Evolutionary conservation across 2,888 invertebrate species (phyloP), one percentile per base, ranked within the genome.

Genomic region (Nomada hirtipes): DNA sequence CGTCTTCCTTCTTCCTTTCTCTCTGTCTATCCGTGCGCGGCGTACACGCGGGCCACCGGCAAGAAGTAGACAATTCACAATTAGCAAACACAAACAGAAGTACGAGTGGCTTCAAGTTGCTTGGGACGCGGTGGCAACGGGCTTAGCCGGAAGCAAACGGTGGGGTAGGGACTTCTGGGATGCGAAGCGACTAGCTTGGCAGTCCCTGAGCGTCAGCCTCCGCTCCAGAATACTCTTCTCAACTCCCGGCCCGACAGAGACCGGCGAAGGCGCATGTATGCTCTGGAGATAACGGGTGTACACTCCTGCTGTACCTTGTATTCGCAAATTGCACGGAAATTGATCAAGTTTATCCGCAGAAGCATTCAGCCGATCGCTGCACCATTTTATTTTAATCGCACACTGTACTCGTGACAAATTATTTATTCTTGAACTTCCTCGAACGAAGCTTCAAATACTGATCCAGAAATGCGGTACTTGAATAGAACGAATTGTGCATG

Each of bases 21-120:
- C 72, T 76, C 75, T 57, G 67, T 70, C 71, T 84, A 75, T 76
- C 71, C 26, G 57, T 60, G 60, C 50, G 80, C 69, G 76, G 69
- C 76, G 70, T 73, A 79, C 79, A 81, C 82, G 73, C 86, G 81
- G 83, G 81, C 82, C 87, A 90, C 86, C 83, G 85, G 88, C 86
- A 91, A 92, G 91, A 91, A 93, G 91, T 91, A 93, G 93, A 93
- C 93, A 93, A 93, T 93, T 93, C 92, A 92, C 93, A 93, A 93
- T 93, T 93, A 93, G 93, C 92, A 93, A 93, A 93, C 92, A 93
- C 93, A 93, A 93, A 93, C 92, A 91, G 89, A 91, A 91, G 87
- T 89, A 92, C 90, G 90, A 92, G 92, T 89, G 91, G 90, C 89
- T 91, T 92, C 90, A 91, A 92, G 91, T 90, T 90, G 87, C 84